Base-by-base conservation (phyloP, 2,113 vertebrate species). In the Panthera uncia region DNA sequence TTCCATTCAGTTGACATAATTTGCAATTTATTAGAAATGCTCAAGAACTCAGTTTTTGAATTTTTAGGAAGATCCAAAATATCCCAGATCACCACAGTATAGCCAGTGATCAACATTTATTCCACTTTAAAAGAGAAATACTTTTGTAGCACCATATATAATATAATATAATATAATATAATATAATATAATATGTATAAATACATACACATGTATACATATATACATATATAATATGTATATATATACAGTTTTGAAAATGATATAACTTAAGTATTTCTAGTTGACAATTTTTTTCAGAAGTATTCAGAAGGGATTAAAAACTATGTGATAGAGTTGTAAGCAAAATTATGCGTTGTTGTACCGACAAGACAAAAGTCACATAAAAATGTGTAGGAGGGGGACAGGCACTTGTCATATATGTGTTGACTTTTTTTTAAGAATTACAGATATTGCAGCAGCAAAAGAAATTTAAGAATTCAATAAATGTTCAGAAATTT, bases 191-290 rank as follows among this genome's bases (percentile, higher is more conserved):
- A 21, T 21, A 4, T 52, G 14, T 52, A 52, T 52, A 55, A 16
- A 55, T 55, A 61, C 21, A 61, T 23, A 61, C 23, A 23, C 8
- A 61, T 25, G 3, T 61, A 61, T 19, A 61, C 21, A 61, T 61
- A 61, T 61, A 61, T 23, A 61, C 21, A 61, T 1, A 61, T 23
- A 61, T 61, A 61, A 61, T 61, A 23, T 61, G 21, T 61, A 61
- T 61, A 23, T 33, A 92, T 38, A 86, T 65, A 74, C 38, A 96
- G 7, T 38, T 96, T 97, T 96, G 73, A 96, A 98, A 97, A 57
- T 81, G 50, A 97, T 95, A 81, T 73, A 96, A 96, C 82, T 84
- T 88, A 86, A 97, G 9, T 96, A 38, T 93, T 98, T 97, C 76
- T 95, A 94, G 91, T 96, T 68, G 83, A 92, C 16, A 89, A 29